Conservation (phyloP, 2,888 invertebrate genomes). For the Plebejus melissa region DNA sequence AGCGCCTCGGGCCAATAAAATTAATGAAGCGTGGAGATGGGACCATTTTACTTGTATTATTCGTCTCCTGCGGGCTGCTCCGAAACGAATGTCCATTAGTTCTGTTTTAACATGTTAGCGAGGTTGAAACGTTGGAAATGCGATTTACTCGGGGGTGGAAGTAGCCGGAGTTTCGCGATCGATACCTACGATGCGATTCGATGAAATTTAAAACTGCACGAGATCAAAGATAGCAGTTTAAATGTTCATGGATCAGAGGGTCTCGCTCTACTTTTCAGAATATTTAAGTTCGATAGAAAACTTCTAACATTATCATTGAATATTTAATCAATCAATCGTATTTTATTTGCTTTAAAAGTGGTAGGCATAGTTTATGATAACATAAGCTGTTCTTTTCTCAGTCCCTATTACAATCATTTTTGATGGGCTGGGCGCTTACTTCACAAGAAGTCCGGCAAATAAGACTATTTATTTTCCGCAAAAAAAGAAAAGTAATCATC, state of each 20-base stretch:
- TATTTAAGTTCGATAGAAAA: neutral
- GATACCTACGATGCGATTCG: slow-evolving; percentile 57
- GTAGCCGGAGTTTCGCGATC: slow-evolving; percentile 69
- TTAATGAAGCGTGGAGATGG: slow-evolving; percentile 79
- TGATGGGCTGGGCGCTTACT: no score
- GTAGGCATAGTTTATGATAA: no score
- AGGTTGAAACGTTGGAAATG: slow-evolving; percentile 79
- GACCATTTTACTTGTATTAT: slow-evolving; percentile 80
- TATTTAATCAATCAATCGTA: neutral
- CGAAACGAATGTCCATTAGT: slow-evolving; percentile 79
- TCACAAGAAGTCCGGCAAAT: no score
- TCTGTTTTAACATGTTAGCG: slow-evolving; percentile 80
- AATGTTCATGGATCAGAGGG: slow-evolving; percentile 7
- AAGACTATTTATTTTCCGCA: no score
- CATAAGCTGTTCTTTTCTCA: no score
- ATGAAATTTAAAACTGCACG: slow-evolving; percentile 43
- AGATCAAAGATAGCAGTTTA: slow-evolving; percentile 23
- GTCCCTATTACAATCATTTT: no score
- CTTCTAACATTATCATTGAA: neutral
- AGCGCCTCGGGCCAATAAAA: slow-evolving; percentile 78
- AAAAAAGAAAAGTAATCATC: no score
- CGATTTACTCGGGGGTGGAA: slow-evolving; percentile 77
- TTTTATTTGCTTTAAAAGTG: no score
- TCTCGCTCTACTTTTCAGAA: neutral
- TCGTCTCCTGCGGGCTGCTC: slow-evolving; percentile 78